Conservation (phyloP, 2,797 vertebrate genomes). For the Brachyalestes nurse region DNA sequence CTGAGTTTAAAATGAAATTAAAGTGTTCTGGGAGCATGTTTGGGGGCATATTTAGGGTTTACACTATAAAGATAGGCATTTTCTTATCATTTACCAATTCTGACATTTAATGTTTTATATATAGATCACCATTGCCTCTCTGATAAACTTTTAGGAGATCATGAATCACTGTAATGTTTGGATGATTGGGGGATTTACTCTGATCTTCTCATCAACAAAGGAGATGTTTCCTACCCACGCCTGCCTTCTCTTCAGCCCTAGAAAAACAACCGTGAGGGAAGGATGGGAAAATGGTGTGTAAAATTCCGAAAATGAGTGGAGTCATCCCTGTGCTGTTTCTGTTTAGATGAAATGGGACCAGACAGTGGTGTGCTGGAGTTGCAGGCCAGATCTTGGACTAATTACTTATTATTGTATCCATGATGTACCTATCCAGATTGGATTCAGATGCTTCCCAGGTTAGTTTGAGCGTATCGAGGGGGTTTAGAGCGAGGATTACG, state of each 20-base stretch:
- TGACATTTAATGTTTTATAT: too few species aligned
- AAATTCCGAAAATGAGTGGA: neutral
- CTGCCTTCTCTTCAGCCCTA: neutral
- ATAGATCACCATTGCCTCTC: too few species aligned
- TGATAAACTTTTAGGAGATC: too few species aligned
- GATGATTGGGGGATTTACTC: neutral
- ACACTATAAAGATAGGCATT: too few species aligned
- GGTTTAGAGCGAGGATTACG: neutral
- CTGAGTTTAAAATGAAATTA: too few species aligned
- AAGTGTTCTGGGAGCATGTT: too few species aligned
- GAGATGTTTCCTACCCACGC: neutral
- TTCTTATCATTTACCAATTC: neutral
- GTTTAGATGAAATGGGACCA: neutral
- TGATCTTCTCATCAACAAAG: neutral
- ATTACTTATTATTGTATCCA: slow-evolving; percentile 5
- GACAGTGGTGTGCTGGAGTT: neutral
- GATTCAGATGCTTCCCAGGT: slow-evolving; percentile 8
- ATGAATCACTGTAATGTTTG: neutral
- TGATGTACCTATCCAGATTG: slow-evolving; percentile 4
- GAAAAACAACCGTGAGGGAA: neutral
- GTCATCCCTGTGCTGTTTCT: neutral
- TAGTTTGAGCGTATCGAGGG: neutral
- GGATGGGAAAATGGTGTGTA: neutral
- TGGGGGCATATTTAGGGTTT: too few species aligned
- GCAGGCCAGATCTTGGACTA: slow-evolving; percentile 22